Base-by-base conservation (phyloP, 2,888 invertebrate genomes). In the Leptopilina myrica region DNA sequence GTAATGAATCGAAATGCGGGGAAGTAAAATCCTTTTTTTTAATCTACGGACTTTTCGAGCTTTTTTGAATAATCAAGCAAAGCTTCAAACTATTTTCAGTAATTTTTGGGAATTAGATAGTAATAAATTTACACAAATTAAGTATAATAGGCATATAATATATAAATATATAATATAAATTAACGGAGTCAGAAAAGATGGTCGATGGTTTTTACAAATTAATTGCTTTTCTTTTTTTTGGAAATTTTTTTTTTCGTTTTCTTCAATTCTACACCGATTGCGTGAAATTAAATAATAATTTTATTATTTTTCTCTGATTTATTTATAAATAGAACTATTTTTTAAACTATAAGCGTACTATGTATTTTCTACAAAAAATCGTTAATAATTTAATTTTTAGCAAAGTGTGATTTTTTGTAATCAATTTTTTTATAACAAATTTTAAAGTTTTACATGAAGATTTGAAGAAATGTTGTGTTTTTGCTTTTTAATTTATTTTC, bases 61-160 rank as follows among this genome's bases (percentile, higher is more conserved):
- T n/a, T 73, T 40, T 33, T 56, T 56, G 49, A 59, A 73, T 73
- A 59, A 73, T 73, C n/a, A 73, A 73, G 73, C 53, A 73, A 59
- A 73, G 73, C 73, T 73, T 73, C 5, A 56, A 8, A 56, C 14
- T 73, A 73, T 73, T 73, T 73, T 56, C 73, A 56, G 40, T 53
- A 53, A 53, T 53, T 26, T 73, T 73, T 73, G 56, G 73, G 33
- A 73, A 73, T n/a, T 56, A 73, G 73, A 73, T 73, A 73, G 73
- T 11, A 59, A 73, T 73, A 59, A 73, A 73, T 73, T 73, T 53
- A 59, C 56, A 73, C 9, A 56, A 7, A 73, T 56, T 73, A 73
- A 73, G 12, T 73, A 53, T n/a, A 73, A 56, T 73, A 73, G 73
- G 33, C 5, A 67, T 46, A 15, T 46, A 15, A 40, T 65, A 43